Base-by-base conservation (phyloP, 1,140 invertebrate species). In the Caenorhabditis brenneri region DNA sequence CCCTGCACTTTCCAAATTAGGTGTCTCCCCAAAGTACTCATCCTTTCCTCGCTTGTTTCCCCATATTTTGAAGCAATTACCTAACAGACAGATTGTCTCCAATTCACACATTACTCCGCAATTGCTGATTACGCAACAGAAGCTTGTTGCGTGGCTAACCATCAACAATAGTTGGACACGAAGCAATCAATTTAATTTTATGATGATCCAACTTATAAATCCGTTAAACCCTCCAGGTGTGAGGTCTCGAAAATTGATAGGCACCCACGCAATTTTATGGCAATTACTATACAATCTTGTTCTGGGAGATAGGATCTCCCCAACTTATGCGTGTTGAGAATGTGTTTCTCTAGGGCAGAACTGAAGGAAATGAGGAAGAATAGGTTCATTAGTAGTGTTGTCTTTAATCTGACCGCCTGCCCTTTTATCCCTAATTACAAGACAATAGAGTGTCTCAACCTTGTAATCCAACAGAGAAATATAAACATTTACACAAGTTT, bases 181-280 rank as follows among this genome's bases (percentile, higher is more conserved):
- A 74, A 74, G 36, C 65, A 74, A 74, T 74, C 65, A 74, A 74
- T 74, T 74, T 36, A 74, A 36, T 74, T 74, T 74, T 42, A 74
- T 36, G 65, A 74, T 74, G 65, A 74, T 74, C 65, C 65, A 74
- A 74, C 24, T n/a, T 36, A 9, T n/a, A 42, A 74, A 74, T 74
- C 65, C 65, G 29, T 33, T 65, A 36, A 36, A 36, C 33, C 36
- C 24, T 10, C 12, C 65, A 74, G 36, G 65, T 74, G 65, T 33
- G 22, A 55, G 27, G 65, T 74, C 36, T 74, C 65, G n/a, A 74
- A 74, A 74, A 42, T 42, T 46, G 36, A 74, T 74, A 42, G 33
- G 2, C 36, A n/a, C 3, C 31, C 58, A 65, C 19, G 58, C 58
- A 65, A 74, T 74, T 74, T 74, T 74, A 74, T 74, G 65, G n/a